A percentile compares a stretch with the other conserved stretches of the same genome.
Evolutionary conservation across 2,797 vertebrate species (phyloP).

Genomic region (Carcharodon carcharias): DNA sequence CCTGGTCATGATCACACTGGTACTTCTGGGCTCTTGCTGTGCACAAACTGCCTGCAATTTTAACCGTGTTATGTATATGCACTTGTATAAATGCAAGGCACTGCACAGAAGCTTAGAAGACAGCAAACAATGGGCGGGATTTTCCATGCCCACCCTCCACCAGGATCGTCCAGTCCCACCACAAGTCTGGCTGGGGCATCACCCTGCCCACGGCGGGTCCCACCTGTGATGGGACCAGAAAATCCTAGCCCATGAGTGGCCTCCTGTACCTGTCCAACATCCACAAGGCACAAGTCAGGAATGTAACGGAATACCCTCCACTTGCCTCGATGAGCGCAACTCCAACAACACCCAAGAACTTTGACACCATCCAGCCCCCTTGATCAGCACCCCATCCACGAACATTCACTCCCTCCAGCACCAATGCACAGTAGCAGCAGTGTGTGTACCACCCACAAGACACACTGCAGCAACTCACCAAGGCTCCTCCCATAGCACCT

Average conservation of each 20-base stretch:
- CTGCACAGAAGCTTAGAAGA: background rate
- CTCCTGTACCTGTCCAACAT: background rate
- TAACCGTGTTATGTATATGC: background rate
- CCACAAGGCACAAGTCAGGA: background rate
- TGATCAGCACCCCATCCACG: background rate
- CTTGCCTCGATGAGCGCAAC: background rate
- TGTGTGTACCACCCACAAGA: background rate
- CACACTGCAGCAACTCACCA: background rate
- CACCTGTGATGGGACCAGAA: no score
- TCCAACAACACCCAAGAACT: background rate
- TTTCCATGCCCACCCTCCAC: no score
- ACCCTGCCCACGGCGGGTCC: no score
- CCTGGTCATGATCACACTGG: background rate
- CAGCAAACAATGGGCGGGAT: background rate
- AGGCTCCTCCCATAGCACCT: background rate
- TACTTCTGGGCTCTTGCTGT: background rate
- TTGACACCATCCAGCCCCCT: background rate
- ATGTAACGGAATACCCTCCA: background rate
- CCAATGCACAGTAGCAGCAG: background rate
- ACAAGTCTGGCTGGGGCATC: no score
- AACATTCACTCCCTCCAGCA: background rate
- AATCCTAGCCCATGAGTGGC: background rate
- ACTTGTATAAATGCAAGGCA: background rate
- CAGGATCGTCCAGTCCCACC: no score
- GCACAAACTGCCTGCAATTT: background rate